A percentile compares a stretch with the other conserved stretches of the same genome.
phyloP scores from a whole-genome alignment of 2,888 invertebrate genomes.

The Andrena chrysosceles region DNA sequence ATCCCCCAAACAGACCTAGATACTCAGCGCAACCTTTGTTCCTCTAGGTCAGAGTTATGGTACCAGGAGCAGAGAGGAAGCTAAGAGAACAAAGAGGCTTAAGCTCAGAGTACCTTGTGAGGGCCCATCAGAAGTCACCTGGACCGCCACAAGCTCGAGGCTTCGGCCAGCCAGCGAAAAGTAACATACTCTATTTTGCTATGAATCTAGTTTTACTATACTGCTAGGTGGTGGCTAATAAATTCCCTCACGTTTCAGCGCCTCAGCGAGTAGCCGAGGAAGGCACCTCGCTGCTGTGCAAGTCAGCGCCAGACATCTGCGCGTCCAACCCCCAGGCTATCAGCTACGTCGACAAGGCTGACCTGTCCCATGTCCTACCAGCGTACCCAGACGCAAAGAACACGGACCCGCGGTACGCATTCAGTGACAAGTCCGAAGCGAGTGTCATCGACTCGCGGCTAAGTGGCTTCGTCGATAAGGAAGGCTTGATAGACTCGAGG shows the following conservation, averaged over 20 bases:
- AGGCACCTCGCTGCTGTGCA: conserved; percentile 82
- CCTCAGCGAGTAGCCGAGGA: conserved; percentile 81
- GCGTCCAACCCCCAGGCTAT: conserved; percentile 84
- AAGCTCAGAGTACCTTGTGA: conserved; percentile 86
- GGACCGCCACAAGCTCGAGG: conserved; percentile 79
- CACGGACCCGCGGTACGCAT: conserved; percentile 79
- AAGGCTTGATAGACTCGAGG: conserved; percentile 82
- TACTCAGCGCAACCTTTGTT: conserved; percentile 16
- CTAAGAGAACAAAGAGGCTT: conserved; percentile 86
- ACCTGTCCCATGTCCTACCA: conserved; percentile 82
- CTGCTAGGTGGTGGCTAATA: neutral
- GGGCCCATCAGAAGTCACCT: conserved; percentile 83
- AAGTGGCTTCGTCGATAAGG: conserved; percentile 83
- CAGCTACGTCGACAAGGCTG: conserved; percentile 83
- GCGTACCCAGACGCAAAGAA: conserved; percentile 80
- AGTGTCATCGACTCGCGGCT: conserved; percentile 81
- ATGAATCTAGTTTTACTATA: neutral
- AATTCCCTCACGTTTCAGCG: conserved; percentile 63
- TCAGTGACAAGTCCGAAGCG: conserved; percentile 79
- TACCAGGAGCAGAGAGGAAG: conserved; percentile 87
- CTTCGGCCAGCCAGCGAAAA: conserved; percentile 80
- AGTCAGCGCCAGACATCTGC: conserved; percentile 83
- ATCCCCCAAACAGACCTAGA: neutral
- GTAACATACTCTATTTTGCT: conserved; percentile 48
- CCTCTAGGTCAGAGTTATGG: conserved; percentile 87